Evolutionary conservation across 2,888 invertebrate species (phyloP).

Genomic region (Plutella xylostella): DNA sequence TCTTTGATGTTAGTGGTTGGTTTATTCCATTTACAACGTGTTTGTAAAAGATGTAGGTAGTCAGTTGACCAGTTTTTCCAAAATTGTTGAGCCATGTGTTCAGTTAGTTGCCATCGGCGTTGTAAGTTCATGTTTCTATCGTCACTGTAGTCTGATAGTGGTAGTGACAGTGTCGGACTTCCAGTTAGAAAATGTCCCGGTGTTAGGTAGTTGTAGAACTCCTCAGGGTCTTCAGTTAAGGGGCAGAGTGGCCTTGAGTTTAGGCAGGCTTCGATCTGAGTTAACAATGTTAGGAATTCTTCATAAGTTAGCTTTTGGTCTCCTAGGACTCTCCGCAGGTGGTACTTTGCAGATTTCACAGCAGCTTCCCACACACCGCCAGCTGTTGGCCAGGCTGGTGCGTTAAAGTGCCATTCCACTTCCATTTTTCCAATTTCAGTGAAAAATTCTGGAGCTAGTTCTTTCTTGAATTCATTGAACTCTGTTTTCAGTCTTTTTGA

Average conservation of each 20-base stretch:
- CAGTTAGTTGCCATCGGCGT: constrained; percentile 6
- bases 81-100: constrained; percentile 13
- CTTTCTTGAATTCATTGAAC: constrained; percentile 6
- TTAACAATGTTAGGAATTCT: constrained; percentile 14
- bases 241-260: constrained; percentile 18
- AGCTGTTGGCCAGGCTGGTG: constrained; percentile 8
- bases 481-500: constrained; percentile 3
- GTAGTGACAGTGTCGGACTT: constrained; percentile 13
- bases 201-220: constrained; percentile 16
- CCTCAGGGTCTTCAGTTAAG: constrained; percentile 17
- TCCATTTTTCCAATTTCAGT: neutral
- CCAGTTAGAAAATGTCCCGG: constrained; percentile 20
- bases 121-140: neutral
- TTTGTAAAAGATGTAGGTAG: constrained; percentile 10
- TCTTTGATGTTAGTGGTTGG: neutral
- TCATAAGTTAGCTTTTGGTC: constrained; percentile 16
- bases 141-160: constrained; percentile 4
- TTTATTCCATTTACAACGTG: neutral
- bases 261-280: constrained; percentile 18
- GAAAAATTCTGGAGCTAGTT: neutral
- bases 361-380: constrained; percentile 16
- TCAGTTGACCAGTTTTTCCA: constrained; percentile 10
- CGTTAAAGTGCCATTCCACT: constrained; percentile 15
- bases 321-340: constrained; percentile 15
- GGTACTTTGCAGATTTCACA: constrained; percentile 15